Percentiles rank a stretch among this genome's conserved stretches.
phyloP scores from a whole-genome alignment of 2,797 vertebrate species.

The Natrix natrix region DNA sequence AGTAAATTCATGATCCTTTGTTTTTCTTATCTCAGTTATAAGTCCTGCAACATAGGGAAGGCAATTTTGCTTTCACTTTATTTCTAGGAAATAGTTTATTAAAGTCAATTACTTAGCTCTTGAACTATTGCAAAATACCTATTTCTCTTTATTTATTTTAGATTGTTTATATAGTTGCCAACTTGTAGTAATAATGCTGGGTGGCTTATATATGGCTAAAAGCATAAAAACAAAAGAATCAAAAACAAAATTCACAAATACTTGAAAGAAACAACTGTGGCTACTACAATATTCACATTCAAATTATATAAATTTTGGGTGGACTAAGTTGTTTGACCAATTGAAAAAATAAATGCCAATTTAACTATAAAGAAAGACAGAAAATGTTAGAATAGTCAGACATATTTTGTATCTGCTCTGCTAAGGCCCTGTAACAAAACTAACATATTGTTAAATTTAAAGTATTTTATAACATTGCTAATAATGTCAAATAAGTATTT shows the following conservation, averaged over 20 bases:
- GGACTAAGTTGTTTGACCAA: neutral
- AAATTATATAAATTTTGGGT: neutral
- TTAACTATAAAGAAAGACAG: neutral
- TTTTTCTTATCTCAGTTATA: neutral
- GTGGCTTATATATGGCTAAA: neutral
- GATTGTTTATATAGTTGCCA: neutral
- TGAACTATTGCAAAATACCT: neutral
- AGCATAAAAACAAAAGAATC: neutral
- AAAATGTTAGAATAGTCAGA: neutral
- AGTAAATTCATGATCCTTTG: neutral
- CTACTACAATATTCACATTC: neutral
- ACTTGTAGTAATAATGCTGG: neutral
- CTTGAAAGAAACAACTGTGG: neutral
- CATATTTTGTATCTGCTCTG: neutral
- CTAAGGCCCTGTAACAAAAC: neutral
- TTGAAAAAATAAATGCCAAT: neutral
- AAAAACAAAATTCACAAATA: neutral
- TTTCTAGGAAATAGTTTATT: neutral
- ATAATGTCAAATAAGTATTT: neutral
- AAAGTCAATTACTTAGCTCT: neutral
- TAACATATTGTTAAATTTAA: neutral
- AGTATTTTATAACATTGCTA: constrained; percentile 19
- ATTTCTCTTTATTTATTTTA: neutral
- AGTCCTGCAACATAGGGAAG: neutral
- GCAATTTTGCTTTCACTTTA: neutral